phyloP scores from a whole-genome alignment of 2,888 invertebrate genomes.

The Protonemura montana region DNA sequence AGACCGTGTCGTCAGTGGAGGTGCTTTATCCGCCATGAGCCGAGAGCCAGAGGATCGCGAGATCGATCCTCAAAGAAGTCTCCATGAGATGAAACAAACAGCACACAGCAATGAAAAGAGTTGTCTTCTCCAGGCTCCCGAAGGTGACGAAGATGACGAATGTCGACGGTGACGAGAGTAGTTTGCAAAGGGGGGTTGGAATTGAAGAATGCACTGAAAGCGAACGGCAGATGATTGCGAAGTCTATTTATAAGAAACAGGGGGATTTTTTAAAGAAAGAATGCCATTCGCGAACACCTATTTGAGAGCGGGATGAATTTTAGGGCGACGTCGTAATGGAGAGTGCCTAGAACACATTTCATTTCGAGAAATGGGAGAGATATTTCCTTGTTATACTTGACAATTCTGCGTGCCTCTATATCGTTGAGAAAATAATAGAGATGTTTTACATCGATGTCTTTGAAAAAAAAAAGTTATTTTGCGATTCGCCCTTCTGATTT shows the following conservation, averaged over 20 bases:
- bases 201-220: background rate
- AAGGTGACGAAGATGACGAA: background rate
- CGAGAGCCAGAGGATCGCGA: background rate
- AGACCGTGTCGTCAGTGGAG: background rate
- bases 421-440: no score
- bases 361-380: no score
- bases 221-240: background rate
- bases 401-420: no score
- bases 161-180: background rate
- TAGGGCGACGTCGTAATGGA: no score
- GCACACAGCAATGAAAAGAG: background rate
- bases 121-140: background rate
- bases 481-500: no score
- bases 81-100: background rate
- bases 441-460: no score
- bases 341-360: no score
- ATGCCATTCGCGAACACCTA: background rate
- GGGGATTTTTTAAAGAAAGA: background rate
- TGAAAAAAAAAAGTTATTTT: no score
- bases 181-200: background rate
- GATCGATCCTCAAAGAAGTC: background rate
- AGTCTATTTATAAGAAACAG: background rate
- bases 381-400: no score
- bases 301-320: background rate
- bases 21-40: background rate